Evolutionary conservation across 2,797 vertebrate genomes (phyloP).

Genomic region (Lutjanus argentimaculatus): DNA sequence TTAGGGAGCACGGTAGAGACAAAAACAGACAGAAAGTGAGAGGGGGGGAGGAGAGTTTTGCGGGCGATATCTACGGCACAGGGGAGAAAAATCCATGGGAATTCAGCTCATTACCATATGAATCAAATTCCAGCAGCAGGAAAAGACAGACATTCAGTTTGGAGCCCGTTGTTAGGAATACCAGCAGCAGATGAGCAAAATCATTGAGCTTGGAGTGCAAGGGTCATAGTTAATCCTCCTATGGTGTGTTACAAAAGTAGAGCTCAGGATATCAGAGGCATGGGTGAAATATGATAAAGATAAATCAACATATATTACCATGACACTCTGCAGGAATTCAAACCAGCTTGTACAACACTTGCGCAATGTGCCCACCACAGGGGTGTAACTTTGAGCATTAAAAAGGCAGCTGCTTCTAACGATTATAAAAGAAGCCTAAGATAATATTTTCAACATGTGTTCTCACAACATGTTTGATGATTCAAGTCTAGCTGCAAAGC

Average conservation of each 20-base stretch:
- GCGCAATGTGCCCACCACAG: neutral
- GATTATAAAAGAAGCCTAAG: neutral
- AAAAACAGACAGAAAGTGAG: slow-evolving; percentile 33
- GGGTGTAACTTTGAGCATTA: slow-evolving; percentile 1
- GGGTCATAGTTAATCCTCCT: slow-evolving; percentile 55
- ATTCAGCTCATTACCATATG: slow-evolving; percentile 80
- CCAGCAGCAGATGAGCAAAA: slow-evolving; percentile 60
- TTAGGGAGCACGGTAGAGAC: slow-evolving; percentile 42
- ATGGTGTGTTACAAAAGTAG: slow-evolving; percentile 43
- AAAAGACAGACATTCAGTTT: slow-evolving; percentile 65
- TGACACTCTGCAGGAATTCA: slow-evolving; percentile 15
- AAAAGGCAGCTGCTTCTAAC: neutral
- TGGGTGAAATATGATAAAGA: slow-evolving; percentile 28
- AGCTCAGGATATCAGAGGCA: slow-evolving; percentile 34
- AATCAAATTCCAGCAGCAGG: slow-evolving; percentile 81
- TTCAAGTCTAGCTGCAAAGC: neutral
- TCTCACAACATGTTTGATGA: neutral
- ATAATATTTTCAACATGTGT: slow-evolving; percentile 5
- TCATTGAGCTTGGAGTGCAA: slow-evolving; percentile 30
- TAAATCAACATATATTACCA: slow-evolving; percentile 34
- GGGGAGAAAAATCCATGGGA: slow-evolving; percentile 75
- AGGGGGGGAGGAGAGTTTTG: slow-evolving; percentile 15
- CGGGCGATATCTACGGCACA: slow-evolving; percentile 63
- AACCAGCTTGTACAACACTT: slow-evolving; percentile 18
- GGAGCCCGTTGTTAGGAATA: slow-evolving; percentile 55